phyloP scores from a whole-genome alignment of 2,888 invertebrate species.

The Hirtodrosophila cameraria region DNA sequence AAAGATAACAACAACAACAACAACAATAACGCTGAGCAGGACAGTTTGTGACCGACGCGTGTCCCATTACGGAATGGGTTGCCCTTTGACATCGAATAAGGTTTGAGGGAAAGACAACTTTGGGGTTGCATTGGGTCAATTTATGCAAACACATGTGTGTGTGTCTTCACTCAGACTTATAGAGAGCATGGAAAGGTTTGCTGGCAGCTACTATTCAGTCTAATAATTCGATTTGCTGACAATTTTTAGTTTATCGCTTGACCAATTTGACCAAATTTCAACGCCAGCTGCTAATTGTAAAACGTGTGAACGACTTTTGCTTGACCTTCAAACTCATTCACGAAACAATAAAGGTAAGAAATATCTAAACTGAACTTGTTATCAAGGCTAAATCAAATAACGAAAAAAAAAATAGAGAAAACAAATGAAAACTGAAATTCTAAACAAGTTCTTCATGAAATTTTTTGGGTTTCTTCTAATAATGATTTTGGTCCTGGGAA shows the following conservation, averaged over 20 bases:
- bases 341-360: conserved; percentile 2
- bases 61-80: conserved; percentile 67
- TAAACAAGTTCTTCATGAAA: conserved; percentile 66
- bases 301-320: conserved; percentile 73
- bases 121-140: conserved; percentile 47
- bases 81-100: conserved; percentile 54
- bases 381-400: conserved; percentile 66
- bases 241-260: background rate
- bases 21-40: conserved; percentile 14
- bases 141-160: conserved; percentile 52
- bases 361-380: conserved; percentile 75
- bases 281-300: conserved; percentile 75
- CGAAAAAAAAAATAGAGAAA: conserved; percentile 28
- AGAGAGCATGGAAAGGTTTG: no score
- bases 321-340: conserved; percentile 60
- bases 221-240: conserved; percentile 16
- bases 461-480: conserved; percentile 25
- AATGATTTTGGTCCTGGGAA: conserved; percentile 58
- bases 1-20: conserved; percentile 39
- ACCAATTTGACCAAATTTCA: conserved; percentile 32
- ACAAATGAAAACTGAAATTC: conserved; percentile 43
- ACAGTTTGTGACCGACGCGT: conserved; percentile 57
- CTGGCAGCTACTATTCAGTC: background rate
- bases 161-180: no score
- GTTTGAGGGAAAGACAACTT: conserved; percentile 38